Percentiles rank a stretch among this genome's conserved stretches.
phyloP scores from a whole-genome alignment of 2,888 invertebrate species.

The Tridacna crocea region DNA sequence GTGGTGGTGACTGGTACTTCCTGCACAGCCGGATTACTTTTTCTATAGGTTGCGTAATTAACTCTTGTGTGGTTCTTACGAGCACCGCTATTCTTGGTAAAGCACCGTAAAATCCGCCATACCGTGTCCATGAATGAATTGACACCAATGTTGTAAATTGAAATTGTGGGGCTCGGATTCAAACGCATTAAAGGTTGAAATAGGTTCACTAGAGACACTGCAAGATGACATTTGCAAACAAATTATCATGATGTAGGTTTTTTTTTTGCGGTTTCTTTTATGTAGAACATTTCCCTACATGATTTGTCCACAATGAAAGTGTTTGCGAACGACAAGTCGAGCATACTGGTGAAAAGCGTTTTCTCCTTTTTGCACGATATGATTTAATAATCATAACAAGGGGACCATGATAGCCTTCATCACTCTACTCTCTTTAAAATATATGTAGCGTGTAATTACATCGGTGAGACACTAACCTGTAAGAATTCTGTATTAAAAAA shows the following conservation, averaged over 20 bases:
- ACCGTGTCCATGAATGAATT: background rate
- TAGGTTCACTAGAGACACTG: background rate
- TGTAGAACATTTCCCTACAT: too few relatives aligned
- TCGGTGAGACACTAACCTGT: too few relatives aligned
- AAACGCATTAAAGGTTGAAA: slow-evolving; percentile 17
- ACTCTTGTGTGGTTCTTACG: slow-evolving; percentile 17
- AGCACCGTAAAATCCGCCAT: slow-evolving; percentile 18
- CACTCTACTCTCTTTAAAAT: too few relatives aligned
- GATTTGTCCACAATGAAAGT: too few relatives aligned
- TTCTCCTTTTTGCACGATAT: too few relatives aligned
- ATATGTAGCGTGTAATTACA: too few relatives aligned
- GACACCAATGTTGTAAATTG: slow-evolving; percentile 8
- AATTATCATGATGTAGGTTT: slow-evolving; percentile 6
- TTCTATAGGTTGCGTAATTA: slow-evolving; percentile 26
- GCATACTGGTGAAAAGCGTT: too few relatives aligned
- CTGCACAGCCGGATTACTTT: slow-evolving; percentile 19
- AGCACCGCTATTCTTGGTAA: slow-evolving; percentile 14
- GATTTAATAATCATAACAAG: too few relatives aligned
- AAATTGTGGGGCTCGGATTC: slow-evolving; percentile 14
- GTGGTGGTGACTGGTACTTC: slow-evolving; percentile 12
- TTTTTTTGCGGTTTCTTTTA: too few relatives aligned
- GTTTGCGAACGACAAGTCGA: too few relatives aligned
- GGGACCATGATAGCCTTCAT: too few relatives aligned
- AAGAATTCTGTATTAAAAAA: too few relatives aligned
- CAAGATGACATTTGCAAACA: slow-evolving; percentile 5